Evolutionary conservation across 1,140 invertebrate genomes (phyloP).

Genomic region (Onthophagus taurus): DNA sequence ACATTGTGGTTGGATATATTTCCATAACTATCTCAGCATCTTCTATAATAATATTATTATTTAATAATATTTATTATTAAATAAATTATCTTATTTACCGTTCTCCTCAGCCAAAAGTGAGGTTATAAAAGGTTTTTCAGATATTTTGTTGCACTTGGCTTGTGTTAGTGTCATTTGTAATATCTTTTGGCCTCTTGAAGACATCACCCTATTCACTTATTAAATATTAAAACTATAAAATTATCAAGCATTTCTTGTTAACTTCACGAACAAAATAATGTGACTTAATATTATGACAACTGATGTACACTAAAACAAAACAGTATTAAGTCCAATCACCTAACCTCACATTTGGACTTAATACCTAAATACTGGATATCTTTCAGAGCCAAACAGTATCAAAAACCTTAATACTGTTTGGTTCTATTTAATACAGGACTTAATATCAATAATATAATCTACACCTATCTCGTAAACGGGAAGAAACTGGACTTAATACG

Average conservation of each 20-base stretch:
- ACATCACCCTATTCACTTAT: conserved; percentile 11
- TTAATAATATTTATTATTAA: conserved; percentile 13
- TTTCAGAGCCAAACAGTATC: no score
- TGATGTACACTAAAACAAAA: conserved; percentile 15
- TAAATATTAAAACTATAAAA: conserved; percentile 14
- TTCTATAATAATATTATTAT: conserved; percentile 13
- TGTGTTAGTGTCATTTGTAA: conserved; percentile 9
- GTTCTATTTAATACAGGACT: no score
- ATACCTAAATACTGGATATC: no score
- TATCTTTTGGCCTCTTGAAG: conserved; percentile 10
- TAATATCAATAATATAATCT: no score
- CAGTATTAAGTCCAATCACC: no score
- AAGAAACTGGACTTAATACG: no score
- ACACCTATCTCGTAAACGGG: no score
- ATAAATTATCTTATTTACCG: conserved; percentile 14
- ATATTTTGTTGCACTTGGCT: conserved; percentile 13
- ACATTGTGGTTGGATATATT: conserved; percentile 13
- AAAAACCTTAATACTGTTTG: no score
- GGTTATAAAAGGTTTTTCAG: conserved; percentile 15
- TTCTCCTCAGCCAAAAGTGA: conserved; percentile 11
- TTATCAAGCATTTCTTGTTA: conserved; percentile 14
- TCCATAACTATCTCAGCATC: conserved; percentile 8
- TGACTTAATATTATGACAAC: conserved; percentile 12
- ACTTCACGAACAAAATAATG: conserved; percentile 15
- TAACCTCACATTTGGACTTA: no score